phyloP scores from a whole-genome alignment of 1,140 invertebrate species.

The Amphibalanus amphitrite region DNA sequence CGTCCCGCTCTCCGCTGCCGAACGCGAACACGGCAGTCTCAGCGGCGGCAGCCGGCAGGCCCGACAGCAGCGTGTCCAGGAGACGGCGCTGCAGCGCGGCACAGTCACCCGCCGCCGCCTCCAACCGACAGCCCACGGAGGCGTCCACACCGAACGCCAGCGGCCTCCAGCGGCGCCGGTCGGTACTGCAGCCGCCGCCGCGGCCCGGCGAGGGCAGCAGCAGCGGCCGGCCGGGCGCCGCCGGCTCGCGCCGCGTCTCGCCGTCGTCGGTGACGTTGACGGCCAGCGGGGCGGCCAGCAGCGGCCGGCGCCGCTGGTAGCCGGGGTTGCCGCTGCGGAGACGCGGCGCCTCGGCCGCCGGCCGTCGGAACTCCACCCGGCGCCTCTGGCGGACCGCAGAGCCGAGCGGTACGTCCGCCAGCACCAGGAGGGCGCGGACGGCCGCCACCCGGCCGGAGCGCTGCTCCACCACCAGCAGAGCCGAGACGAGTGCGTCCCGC shows the following conservation, averaged over 20 bases:
- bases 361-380: background rate
- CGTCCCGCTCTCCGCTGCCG: slow-evolving; percentile 6
- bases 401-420: background rate
- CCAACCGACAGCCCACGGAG: slow-evolving; percentile 9
- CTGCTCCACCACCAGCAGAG: background rate
- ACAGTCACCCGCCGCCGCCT: slow-evolving; percentile 8
- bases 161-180: slow-evolving; percentile 2
- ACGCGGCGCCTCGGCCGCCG: no score
- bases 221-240: slow-evolving; percentile 4
- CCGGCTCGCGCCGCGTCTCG: no score
- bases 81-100: slow-evolving; percentile 6
- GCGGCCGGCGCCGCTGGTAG: background rate
- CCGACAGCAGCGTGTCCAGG: slow-evolving; percentile 4
- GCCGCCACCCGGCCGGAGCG: background rate
- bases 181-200: slow-evolving; percentile 9
- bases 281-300: background rate
- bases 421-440: background rate
- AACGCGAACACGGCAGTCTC: slow-evolving; percentile 3
- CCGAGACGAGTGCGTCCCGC: background rate
- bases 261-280: background rate
- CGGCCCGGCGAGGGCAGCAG: slow-evolving; percentile 8
- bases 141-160: slow-evolving; percentile 14
- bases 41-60: slow-evolving; percentile 6
- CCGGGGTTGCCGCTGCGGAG: background rate
- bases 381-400: background rate